A percentile compares a stretch with the other conserved stretches of the same genome.
These are phyloP conservation scores for Cotesia glomerata DNA, from an alignment of 1,140 invertebrate genomes.

Conservation along the genomic window DNA sequence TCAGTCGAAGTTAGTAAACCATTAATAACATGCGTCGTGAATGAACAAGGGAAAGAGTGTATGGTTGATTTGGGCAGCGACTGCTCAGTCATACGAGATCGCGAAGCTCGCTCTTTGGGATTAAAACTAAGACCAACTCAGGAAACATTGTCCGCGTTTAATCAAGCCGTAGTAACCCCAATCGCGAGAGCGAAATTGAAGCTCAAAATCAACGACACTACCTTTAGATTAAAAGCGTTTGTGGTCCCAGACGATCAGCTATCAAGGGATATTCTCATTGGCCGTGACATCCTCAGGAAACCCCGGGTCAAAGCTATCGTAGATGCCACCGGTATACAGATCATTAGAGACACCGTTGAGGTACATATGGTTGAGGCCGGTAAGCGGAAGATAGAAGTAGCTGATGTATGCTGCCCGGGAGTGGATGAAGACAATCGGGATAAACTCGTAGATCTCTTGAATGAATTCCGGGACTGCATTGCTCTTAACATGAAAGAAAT, in stretches of 20 bases:
- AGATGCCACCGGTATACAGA: background rate
- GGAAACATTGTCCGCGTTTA: constrained; percentile 31
- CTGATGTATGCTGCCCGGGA: background rate
- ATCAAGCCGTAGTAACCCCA: constrained; percentile 23
- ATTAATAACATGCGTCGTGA: background rate
- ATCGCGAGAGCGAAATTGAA: constrained; percentile 12
- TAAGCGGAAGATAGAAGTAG: background rate
- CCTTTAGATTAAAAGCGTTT: constrained; percentile 10
- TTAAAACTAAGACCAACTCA: constrained; percentile 9
- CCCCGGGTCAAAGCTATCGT: constrained; percentile 12
- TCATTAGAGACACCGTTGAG: background rate
- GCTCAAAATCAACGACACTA: constrained; percentile 15
- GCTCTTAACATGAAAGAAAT: constrained; percentile 28
- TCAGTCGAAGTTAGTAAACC: background rate
- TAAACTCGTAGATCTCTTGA: constrained; percentile 4
- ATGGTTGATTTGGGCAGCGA: constrained; percentile 28
- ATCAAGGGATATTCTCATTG: constrained; percentile 18
- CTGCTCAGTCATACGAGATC: constrained; percentile 29
- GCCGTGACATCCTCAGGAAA: constrained; percentile 14
- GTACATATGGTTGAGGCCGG: constrained; percentile 12
- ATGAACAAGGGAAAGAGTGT: constrained; percentile 9
- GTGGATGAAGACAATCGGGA: background rate
- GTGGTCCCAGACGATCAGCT: constrained; percentile 27
- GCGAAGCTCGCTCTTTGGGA: constrained; percentile 17
- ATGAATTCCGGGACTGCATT: constrained; percentile 31